A percentile compares a stretch with the other conserved stretches of the same genome.
phyloP scores from a whole-genome alignment of 2,797 vertebrate genomes.

The Nannoperca australis region DNA sequence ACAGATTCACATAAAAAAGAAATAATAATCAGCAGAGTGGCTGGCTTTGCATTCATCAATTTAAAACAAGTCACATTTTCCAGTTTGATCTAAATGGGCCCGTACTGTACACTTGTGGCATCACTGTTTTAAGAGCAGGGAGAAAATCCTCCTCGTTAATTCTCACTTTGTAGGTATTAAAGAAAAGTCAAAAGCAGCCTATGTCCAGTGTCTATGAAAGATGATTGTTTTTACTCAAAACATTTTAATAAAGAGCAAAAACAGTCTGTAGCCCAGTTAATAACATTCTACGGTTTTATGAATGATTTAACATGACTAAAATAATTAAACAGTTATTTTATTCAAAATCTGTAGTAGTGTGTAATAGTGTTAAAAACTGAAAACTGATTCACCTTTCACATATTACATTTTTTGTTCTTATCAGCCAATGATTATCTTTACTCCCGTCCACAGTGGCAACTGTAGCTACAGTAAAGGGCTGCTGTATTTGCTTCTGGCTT shows the following conservation, averaged over 20 bases:
- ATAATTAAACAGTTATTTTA: not conserved
- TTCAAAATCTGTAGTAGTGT: too few species aligned
- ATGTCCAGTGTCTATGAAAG: constrained; percentile 8
- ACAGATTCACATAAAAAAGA: not conserved
- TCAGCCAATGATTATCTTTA: constrained; percentile 36
- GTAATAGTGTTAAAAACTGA: not conserved
- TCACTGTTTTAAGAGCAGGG: not conserved
- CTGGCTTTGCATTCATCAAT: not conserved
- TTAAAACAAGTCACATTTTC: not conserved
- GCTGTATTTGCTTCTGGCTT: constrained; percentile 58
- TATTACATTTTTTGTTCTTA: constrained; percentile 19
- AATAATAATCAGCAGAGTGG: not conserved
- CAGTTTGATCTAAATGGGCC: not conserved
- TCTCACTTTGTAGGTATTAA: not conserved
- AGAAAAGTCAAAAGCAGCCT: not conserved
- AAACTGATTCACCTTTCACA: constrained; percentile 1
- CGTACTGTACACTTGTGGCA: not conserved
- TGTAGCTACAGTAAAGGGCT: constrained; percentile 46
- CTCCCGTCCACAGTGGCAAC: constrained; percentile 46
- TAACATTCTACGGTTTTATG: not conserved
- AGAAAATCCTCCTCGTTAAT: not conserved
- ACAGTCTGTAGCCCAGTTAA: not conserved
- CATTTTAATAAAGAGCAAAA: not conserved
- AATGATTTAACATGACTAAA: not conserved
- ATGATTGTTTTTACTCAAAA: constrained; percentile 2